These are phyloP conservation scores for Erebia aethiops DNA, from an alignment of 2,888 invertebrate genomes.

Conservation along the genomic window DNA sequence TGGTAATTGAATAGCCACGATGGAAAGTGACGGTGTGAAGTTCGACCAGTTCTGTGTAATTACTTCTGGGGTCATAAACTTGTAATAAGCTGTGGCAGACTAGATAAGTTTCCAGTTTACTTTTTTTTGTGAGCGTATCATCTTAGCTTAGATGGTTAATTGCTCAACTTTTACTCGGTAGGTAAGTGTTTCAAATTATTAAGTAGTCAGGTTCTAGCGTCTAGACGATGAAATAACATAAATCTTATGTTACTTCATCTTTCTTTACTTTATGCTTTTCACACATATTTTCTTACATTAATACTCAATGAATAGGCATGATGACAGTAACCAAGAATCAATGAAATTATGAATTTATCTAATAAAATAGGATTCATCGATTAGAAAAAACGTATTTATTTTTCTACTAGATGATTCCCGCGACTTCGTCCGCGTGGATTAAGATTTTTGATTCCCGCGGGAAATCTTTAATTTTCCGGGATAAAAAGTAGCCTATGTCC, in stretches of 20 bases:
- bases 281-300: too few species aligned
- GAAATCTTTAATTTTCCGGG: too few species aligned
- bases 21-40: slow-evolving; percentile 52
- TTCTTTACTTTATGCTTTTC: too few species aligned
- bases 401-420: too few species aligned
- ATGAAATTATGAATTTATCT: too few species aligned
- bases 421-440: too few species aligned
- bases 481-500: too few species aligned
- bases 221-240: background rate
- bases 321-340: too few species aligned
- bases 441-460: too few species aligned
- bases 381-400: too few species aligned
- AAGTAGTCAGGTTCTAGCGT: background rate
- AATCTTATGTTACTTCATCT: background rate
- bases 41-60: slow-evolving; percentile 55
- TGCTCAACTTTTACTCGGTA: slow-evolving; percentile 4
- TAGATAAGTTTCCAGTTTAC: slow-evolving; percentile 2
- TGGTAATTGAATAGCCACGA: slow-evolving; percentile 73
- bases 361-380: too few species aligned
- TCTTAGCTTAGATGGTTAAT: slow-evolving; percentile 5
- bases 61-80: slow-evolving; percentile 57
- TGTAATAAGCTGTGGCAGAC: slow-evolving; percentile 13
- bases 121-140: background rate
- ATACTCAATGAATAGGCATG: too few species aligned
- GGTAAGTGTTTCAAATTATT: background rate